Base-by-base conservation (phyloP, 2,888 invertebrate genomes). In the Hyposoter dolosus region DNA sequence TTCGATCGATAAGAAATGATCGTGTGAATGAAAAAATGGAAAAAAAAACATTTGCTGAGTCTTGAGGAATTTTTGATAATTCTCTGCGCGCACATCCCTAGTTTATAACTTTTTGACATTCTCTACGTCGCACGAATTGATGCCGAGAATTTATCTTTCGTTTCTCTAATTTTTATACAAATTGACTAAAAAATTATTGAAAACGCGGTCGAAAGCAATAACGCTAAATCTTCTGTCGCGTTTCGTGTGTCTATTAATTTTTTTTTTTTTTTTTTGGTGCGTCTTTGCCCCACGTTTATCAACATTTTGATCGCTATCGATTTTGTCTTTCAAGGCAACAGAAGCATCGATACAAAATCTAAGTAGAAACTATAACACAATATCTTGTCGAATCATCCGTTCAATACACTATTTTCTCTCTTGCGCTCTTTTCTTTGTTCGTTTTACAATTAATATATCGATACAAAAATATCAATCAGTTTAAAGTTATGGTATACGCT, bases 401-500 rank as follows among this genome's bases (percentile, higher is more conserved):
- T 60, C 63, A 23, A 32, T 65, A 28, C 68, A 75, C 5, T 43
- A 19, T 75, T 77, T 50, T 69, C 35, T 17, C 32, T 71, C 28
- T 32, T 28, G 19, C 32, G 17, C 35, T 53, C 50, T 35, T 53
- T 68, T 45, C 17, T 47, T 50, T 12, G 45, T 35, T 69, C n/a
- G 45, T 35, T 79, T 40, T 77, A 68, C 45, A 66, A 19, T 23
- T 43, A 53, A 40, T 66, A 82, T 85, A 75, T 75, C 79, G 78
- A 85, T 85, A 85, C 43, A 86, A 86, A 86, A 86, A 86, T 86
- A 86, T 83, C 83, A 80, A 83, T 83, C 72, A 71, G 43, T 86
- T 82, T 77, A 83, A 83, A 83, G 66, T 83, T 86, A 80, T 66
- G 66, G 68, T 53, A 63, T 43, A 45, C 19, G 63, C 53, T 76